phyloP scores from a whole-genome alignment of 1,140 invertebrate species.

The Metopolophium dirhodum region DNA sequence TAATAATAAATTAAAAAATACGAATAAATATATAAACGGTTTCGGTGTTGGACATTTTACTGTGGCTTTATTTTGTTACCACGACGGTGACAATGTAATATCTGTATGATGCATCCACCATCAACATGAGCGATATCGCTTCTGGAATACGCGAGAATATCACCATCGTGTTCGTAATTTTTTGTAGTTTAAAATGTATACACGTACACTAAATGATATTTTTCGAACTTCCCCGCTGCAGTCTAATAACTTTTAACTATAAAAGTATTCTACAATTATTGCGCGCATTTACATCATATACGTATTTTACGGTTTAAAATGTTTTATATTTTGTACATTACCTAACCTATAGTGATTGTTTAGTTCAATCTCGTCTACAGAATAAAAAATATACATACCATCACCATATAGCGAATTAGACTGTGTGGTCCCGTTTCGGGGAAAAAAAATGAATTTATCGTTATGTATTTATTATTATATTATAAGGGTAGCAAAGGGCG shows the following conservation, averaged over 20 bases:
- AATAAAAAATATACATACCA: not conserved
- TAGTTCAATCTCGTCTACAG: not conserved
- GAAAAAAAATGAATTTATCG: not conserved
- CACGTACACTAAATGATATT: too few relatives aligned
- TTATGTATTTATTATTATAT: too few relatives aligned
- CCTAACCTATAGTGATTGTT: not conserved
- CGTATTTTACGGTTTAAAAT: not conserved
- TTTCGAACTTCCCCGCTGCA: too few relatives aligned
- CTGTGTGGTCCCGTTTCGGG: not conserved
- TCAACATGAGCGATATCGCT: too few relatives aligned
- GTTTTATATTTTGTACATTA: not conserved
- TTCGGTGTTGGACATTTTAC: not conserved
- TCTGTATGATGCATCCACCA: too few relatives aligned
- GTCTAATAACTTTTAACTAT: not conserved
- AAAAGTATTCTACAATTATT: not conserved
- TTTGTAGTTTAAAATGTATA: too few relatives aligned
- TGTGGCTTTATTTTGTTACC: not conserved
- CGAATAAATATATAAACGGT: not conserved
- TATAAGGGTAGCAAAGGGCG: too few relatives aligned
- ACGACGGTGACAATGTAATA: not conserved
- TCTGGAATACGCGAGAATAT: too few relatives aligned
- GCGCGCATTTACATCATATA: not conserved
- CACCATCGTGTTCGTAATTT: too few relatives aligned
- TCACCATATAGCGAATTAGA: not conserved
- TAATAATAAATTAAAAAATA: not conserved